Evolutionary conservation across 2,888 invertebrate genomes (phyloP), one percentile per base, ranked within the genome.

Genomic region (Glomeris marginata): DNA sequence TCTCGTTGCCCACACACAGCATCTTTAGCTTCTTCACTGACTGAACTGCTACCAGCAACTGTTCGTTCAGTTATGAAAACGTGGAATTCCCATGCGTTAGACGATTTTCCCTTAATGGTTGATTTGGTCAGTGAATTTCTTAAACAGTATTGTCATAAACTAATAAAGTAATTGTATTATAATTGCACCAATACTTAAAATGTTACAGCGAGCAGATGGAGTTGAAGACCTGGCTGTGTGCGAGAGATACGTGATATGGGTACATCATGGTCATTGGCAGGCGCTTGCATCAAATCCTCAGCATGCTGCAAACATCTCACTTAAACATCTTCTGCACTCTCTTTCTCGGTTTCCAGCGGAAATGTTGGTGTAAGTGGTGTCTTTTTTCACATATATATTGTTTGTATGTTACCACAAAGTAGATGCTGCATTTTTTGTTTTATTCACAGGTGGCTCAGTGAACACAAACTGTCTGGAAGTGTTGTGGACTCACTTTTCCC

Each of bases 221-320:
- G 74, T 78, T 36, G 77, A 77, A 54, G 84, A 87, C 63, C 77
- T 84, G 36, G 80, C 87, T 55, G 86, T 87, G 13, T 80, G 82
- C 0, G 87, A 88, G 64, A 84, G 81, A 59, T 85, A 83, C 57
- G 77, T 86, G 2, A 71, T 84, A n/a, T 77, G 78, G 48, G 77
- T 86, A 4, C 77, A 85, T 35, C 75, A 61, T 52, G 64, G 67
- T 5, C 81, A 81, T 60, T 70, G 79, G 49, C 73, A 74, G 41
- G 75, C 77, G 1, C 66, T 81, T 13, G 79, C 80, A 10, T 72
- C 76, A 59, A 72, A 74, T 58, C 67, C 70, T 41, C 66, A 69
- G 1, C 77, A 76, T 59, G 73, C 72, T 13, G 72, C 76, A 44
- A 77, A 77, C 62, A 69, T 75, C 10, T 78, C 79, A 0, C 63